Evolutionary conservation across 2,797 vertebrate species (phyloP), one percentile per base, ranked within the genome.

Genomic region (Delichon dasypus): DNA sequence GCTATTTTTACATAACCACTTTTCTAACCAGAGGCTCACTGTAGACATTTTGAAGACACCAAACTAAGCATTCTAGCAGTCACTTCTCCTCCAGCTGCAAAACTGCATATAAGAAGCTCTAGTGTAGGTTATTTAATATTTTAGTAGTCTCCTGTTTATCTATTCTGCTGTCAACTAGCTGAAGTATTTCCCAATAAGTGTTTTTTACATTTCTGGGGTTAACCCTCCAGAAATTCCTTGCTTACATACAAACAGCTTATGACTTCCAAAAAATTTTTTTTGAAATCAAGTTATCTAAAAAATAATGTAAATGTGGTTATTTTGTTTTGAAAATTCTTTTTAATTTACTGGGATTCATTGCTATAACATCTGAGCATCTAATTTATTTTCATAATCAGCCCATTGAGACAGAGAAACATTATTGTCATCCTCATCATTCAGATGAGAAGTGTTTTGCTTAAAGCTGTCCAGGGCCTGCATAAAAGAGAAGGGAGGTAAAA

Each of bases 1-100:
- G 91, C 91, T 97, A 96, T 96, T 96, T 97, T 97, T 96, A 89
- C 78, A 90, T 90, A 95, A 91, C 92, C 89, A 50, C 84, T 94
- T 94, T 93, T 94, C 89, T 95, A 88, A 93, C 26, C 34, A 91
- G 54, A 90, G 67, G 71, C 58, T 88, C 51, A 61, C 72, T 89
- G 82, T 57, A 96, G 93, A 88, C 81, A 90, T 95, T 92, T 90
- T 93, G 82, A 95, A 91, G 82, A 89, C 53, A 84, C 70, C 77
- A 88, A 66, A 83, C 54, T 70, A 83, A 85, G 64, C 70, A 75
- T 81, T 57, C 67, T 89, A 78, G 54, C 51, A 96, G 79, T 90
- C 82, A 73, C 60, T 81, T 77, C 62, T 87, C 27, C 54, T 84
- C 76, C 93, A 86, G 84, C 91, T 94, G 90, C 89, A 94, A 72